These are phyloP conservation scores for Passerculus sandwichensis DNA, from an alignment of 2,797 vertebrate genomes.

Conservation along the genomic window DNA sequence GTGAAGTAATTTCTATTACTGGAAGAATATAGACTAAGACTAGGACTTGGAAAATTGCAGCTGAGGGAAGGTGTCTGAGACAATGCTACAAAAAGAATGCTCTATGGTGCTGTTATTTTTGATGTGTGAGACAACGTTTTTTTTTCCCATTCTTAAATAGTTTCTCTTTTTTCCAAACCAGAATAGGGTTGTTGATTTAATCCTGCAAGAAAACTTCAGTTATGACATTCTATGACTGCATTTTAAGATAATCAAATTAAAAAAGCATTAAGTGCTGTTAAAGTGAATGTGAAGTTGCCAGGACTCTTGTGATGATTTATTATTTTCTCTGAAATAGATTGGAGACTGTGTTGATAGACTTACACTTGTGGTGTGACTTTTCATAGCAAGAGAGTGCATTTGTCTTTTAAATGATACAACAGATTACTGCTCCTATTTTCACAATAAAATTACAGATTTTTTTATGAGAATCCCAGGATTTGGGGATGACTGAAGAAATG, in stretches of 20 bases:
- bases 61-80: neutral
- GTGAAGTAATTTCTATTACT: neutral
- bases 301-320: neutral
- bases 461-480: neutral
- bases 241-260: constrained; percentile 15
- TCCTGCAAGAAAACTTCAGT: neutral
- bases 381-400: neutral
- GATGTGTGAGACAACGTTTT: neutral
- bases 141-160: neutral
- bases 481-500: neutral
- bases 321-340: neutral
- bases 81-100: neutral
- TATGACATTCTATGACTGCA: neutral
- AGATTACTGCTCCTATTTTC: neutral
- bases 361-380: neutral
- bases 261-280: neutral
- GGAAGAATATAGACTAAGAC: neutral
- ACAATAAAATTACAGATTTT: neutral
- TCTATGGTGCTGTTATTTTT: neutral
- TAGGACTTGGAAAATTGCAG: neutral
- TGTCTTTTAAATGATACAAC: neutral
- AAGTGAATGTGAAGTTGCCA: neutral
- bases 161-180: neutral
- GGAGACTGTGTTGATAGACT: neutral
- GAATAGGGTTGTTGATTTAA: neutral